phyloP scores from a whole-genome alignment of 2,113 vertebrate species.

The Alouatta palliata region DNA sequence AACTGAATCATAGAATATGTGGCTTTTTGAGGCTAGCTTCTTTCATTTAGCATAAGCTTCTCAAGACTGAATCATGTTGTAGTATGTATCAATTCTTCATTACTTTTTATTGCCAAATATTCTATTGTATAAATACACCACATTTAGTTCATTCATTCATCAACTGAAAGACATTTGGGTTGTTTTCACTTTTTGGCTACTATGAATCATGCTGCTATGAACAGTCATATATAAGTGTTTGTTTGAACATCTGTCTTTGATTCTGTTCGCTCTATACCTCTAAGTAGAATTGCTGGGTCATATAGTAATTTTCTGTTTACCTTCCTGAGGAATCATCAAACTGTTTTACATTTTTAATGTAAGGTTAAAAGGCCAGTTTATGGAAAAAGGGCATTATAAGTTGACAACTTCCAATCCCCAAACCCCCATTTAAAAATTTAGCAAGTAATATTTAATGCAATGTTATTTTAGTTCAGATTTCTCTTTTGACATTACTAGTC shows the following conservation, averaged over 20 bases:
- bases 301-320: constrained; percentile 4
- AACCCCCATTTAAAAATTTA: not conserved
- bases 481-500: constrained; percentile 20
- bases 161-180: not conserved
- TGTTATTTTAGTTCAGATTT: not conserved
- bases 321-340: not conserved
- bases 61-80: not conserved
- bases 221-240: constrained; percentile 1
- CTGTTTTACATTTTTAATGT: not conserved
- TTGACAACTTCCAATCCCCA: not conserved
- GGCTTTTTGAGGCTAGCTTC: not conserved
- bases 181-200: not conserved
- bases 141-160: not conserved
- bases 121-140: not conserved
- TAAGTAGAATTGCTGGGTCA: not conserved
- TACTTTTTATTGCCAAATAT: not conserved
- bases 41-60: not conserved
- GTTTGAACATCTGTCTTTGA: not conserved
- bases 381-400: not conserved
- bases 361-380: not conserved
- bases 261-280: not conserved
- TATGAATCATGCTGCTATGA: not conserved
- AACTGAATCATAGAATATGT: not conserved
- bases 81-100: not conserved
- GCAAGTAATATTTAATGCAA: not conserved